Base-by-base conservation (phyloP, 2,113 vertebrate genomes). In the Coptodon rendalli region DNA sequence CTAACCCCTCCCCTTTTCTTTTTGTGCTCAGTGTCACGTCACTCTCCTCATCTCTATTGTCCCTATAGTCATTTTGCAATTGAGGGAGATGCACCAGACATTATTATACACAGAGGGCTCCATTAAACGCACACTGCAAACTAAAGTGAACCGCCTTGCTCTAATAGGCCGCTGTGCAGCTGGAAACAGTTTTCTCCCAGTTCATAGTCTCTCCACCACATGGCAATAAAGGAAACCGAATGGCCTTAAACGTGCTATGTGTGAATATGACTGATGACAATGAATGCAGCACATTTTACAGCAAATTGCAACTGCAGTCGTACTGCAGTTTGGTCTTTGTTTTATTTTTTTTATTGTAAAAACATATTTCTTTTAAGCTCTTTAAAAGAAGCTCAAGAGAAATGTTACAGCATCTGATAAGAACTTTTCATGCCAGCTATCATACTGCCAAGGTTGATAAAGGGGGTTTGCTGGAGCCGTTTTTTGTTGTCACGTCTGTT, bases 111-210 rank as follows among this genome's bases (percentile, higher is more conserved):
- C 86, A 10, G 12, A 79, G 83, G 82, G 54, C 90, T 63, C 89
- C 85, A 87, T 94, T 91, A 92, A 90, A 88, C 31, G 34, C 80
- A 19, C 7, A 82, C 81, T 61, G 83, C 88, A 80, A 87, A 88
- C 71, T 81, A 66, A 89, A 91, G 27, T 40, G 80, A 89, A 86
- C 45, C 9, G 54, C 45, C 68, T 73, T 81, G 0, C 54, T 82
- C 63, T 88, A 76, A 92, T 80, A 86, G 86, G 59, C 56, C 22
- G 24, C 82, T 31, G 68, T 79, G 31, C 78, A 24, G 57, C 81
- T 53, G 29, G 10, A 31, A 86, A 54, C 79, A 27, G n/a, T 22
- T 17, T 52, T 43, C 76, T 56, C 31, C 68, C 19, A 12, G 71
- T 56, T 79, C 56, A 68, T 16, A 38, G 82, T 43, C 82, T 81